Evolutionary conservation across 1,140 invertebrate species (phyloP), one percentile per base, ranked within the genome.

Genomic region (Monomorium pharaonis): DNA sequence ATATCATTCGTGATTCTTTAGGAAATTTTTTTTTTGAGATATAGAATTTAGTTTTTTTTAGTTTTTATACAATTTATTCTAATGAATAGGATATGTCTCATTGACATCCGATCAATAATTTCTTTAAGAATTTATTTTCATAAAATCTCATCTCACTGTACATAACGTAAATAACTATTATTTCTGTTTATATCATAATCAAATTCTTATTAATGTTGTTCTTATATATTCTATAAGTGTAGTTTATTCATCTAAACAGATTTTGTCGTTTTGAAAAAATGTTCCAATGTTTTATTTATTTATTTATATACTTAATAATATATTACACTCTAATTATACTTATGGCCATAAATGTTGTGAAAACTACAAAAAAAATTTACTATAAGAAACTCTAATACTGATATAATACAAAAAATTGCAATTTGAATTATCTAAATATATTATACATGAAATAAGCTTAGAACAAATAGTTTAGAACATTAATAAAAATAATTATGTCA

Each of bases 71-170:
- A n/a, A n/a, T n/a, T 76, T 37, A 51, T 24, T 47, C 16, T 77
- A 30, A 14, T 62, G 6, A 58, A 3, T n/a, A 76, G 21, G 21
- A n/a, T 6, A 74, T 56, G 16, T 37, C 10, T 60, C 56, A 76
- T 62, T 27, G 1, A 72, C 44, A 44, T 21, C 7, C 16, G 16
- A 70, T 12, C 49, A 47, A 69, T 2, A 37, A 30, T 62, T 72
- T 62, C 54, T 89, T 85, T 65, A 76, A 49, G 72, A 76, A 85
- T 90, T 87, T 89, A 89, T 89, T 90, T 80, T 21, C 27, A 90
- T 84, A 84, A n/a, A 83, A 89, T 87, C 84, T 84, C 74, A 86
- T 78, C 6, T 69, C 63, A 87, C 85, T 90, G 67, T 90, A 90
- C 88, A 90, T 58, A 89, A 89, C 77, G 89, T 84, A 51, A 12